Evolutionary conservation across 2,797 vertebrate genomes (phyloP).

Genomic region (Falco biarmicus): DNA sequence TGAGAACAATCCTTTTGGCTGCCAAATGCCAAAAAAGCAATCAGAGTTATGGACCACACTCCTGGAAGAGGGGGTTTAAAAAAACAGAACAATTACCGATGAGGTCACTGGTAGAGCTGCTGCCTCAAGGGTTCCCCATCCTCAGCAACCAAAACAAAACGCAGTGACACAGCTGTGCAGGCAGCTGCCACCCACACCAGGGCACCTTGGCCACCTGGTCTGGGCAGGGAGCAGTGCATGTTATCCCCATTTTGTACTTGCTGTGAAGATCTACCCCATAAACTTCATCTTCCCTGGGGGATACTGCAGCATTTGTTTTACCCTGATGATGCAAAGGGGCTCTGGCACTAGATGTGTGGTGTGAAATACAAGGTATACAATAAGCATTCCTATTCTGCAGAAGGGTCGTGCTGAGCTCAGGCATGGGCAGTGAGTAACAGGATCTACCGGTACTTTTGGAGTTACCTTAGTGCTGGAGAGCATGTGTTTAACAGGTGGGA

Average conservation of each 20-base stretch:
- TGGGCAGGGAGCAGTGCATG: fast-evolving
- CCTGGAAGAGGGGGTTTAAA: neutral
- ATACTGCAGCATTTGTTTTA: fast-evolving
- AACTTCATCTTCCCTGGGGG: neutral
- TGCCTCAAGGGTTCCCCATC: neutral
- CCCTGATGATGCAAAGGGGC: fast-evolving
- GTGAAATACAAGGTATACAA: neutral
- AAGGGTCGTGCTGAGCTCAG: neutral
- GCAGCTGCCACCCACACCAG: neutral
- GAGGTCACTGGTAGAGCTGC: neutral
- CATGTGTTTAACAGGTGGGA: too few species aligned
- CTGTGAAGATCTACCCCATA: neutral
- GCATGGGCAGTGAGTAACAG: neutral
- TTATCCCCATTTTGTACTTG: neutral
- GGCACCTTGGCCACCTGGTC: neutral
- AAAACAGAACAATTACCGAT: neutral
- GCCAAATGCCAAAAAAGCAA: neutral
- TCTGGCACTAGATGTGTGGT: fast-evolving
- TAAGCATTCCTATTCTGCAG: neutral
- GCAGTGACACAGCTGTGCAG: fast-evolving
- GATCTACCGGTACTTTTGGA: neutral
- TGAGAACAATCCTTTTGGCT: neutral
- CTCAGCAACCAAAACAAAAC: neutral
- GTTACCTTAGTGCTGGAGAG: neutral
- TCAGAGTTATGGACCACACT: fast-evolving